phyloP scores from a whole-genome alignment of 2,888 invertebrate genomes.

The Drosophila nr. perissopoda region DNA sequence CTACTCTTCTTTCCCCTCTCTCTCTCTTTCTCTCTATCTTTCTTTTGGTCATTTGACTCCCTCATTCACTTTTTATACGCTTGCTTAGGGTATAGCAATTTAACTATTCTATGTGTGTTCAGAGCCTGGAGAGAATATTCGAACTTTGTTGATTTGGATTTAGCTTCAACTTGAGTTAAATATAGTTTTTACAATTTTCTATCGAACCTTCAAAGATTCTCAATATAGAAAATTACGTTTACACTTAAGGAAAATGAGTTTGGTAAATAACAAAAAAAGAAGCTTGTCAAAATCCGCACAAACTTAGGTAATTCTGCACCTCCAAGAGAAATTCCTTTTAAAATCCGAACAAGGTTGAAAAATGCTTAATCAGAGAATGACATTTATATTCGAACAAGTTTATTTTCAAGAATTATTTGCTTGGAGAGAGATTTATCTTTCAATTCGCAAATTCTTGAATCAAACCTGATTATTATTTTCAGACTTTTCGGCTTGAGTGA shows the following conservation, averaged over 20 bases:
- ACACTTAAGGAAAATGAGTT: not conserved
- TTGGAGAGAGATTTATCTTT: not conserved
- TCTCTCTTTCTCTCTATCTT: not conserved
- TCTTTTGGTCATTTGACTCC: conserved; percentile 12
- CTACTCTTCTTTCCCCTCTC: conserved; percentile 10
- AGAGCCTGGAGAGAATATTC: not conserved
- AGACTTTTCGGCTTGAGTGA: not conserved
- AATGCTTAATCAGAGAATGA: not conserved
- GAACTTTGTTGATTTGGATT: not conserved
- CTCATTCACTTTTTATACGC: conserved; percentile 26
- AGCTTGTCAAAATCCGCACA: not conserved
- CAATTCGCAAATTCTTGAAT: not conserved
- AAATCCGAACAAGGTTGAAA: not conserved
- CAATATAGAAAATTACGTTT: not conserved
- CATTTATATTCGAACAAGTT: not conserved
- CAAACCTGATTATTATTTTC: not conserved
- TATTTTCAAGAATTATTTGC: not conserved
- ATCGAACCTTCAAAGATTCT: not conserved
- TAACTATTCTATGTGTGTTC: not conserved
- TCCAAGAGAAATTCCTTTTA: not conserved
- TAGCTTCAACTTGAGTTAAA: not conserved
- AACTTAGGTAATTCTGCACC: not conserved
- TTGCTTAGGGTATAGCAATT: not conserved
- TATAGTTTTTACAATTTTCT: not conserved
- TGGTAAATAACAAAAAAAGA: not conserved